Evolutionary conservation across 2,797 vertebrate species (phyloP), one percentile per base, ranked within the genome.

Genomic region (Craterocephalus amniculus): DNA sequence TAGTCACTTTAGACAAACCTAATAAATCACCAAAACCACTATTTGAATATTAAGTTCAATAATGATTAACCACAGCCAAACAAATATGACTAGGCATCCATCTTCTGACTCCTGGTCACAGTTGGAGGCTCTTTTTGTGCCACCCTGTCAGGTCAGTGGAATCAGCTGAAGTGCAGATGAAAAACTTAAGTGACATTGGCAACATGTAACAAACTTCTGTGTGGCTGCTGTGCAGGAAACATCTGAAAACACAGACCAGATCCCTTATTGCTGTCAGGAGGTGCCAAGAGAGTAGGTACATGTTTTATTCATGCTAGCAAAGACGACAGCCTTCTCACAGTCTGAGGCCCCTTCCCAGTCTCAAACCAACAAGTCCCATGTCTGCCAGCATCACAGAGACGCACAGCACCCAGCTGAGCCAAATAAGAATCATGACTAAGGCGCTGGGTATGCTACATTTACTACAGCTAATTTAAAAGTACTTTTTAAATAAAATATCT

Each of bases 251-350:
- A 36, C 67, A 34, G 65, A 43, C 38, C 74, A 64, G 73, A 81
- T 70, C 72, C 72, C 36, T 72, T 66, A 20, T 40, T 71, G 63
- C 76, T 59, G 74, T 61, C 72, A 77, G 62, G 75, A 74, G 48
- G 62, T 82, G 76, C 74, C 72, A 72, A 83, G 79, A 81, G 74
- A 76, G 75, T 34, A 79, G 73, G 34, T 74, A 59, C 78, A 80
- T 83, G 71, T 67, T 74, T 84, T 74, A 85, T 88, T 87, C 75
- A 81, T 61, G 63, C n/a, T 22, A 65, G 58, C 57, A 27, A 70
- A 63, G 61, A 82, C 57, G 61, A 70, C 66, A 32, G 79, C 74
- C 72, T 81, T 78, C 66, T 78, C 68, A 64, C 72, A 79, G 74
- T 32, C 63, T 9, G 45, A 74, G 58, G 66, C 66, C 13, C 66